Evolutionary conservation across 2,797 vertebrate species (phyloP), one percentile per base, ranked within the genome.

Genomic region (Graptemys geographica): DNA sequence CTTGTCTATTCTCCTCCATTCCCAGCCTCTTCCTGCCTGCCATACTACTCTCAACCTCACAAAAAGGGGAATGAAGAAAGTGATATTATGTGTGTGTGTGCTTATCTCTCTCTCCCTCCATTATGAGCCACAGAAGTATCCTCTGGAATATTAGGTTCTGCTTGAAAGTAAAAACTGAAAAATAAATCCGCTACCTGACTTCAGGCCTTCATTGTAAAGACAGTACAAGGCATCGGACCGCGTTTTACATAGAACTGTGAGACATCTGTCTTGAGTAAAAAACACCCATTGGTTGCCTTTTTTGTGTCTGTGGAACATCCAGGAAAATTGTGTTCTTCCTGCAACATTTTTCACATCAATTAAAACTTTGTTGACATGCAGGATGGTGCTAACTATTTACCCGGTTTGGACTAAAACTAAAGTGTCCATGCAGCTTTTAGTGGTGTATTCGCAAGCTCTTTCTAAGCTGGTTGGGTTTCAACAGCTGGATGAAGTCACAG

Each of bases 281-380:
- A 84, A 0, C 18, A 78, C 28, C 18, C 51, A 3, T 3, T 55
- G 49, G 82, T 65, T 89, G 33, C 23, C 76, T 91, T 83, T 76
- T 23, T 31, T 79, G 33, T 62, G 21, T 62, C 27, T n/a, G 6
- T 4, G 23, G 81, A 84, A 2, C 11, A 57, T 74, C 81, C 78
- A 59, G 74, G 19, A 37, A 69, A 69, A 52, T 59, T 57, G 94
- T 88, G 44, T 55, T 10, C 18, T 13, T 23, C 33, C 87, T 89
- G 52, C 89, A 88, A 90, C 19, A 72, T 41, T 89, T 93, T 94
- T 59, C 7, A n/a, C 8, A 27, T 72, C 84, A 44, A 3, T 90
- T 78, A 87, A 80, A 89, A 51, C 89, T 33, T 81, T 79, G 52
- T 93, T 72, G 28, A 80, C 37, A 23, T 13, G 56, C 2, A 52